Evolutionary conservation across 2,797 vertebrate genomes (phyloP).

Genomic region (Threskiornis aethiopicus): DNA sequence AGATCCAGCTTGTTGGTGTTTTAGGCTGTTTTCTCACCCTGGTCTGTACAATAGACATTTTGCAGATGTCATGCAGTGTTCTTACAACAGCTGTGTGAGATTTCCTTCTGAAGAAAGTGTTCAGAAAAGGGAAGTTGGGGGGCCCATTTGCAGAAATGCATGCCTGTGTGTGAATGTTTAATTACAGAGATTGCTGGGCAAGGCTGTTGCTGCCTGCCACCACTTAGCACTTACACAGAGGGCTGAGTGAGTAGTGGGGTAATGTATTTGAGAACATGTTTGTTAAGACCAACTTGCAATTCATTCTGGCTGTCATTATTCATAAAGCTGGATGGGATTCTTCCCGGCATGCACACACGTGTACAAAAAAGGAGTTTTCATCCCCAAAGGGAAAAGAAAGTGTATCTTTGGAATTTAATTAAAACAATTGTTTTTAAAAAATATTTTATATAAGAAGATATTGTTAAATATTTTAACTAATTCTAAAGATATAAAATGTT

Average conservation of each 20-base stretch:
- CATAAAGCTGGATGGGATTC: slow-evolving; percentile 19
- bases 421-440: neutral
- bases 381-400: neutral
- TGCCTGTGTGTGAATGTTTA: slow-evolving; percentile 67
- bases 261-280: slow-evolving; percentile 55
- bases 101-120: slow-evolving; percentile 70
- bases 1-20: slow-evolving; percentile 70
- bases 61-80: slow-evolving; percentile 66
- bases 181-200: slow-evolving; percentile 55
- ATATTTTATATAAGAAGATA: neutral
- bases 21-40: slow-evolving; percentile 55
- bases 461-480: neutral
- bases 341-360: neutral
- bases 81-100: slow-evolving; percentile 67
- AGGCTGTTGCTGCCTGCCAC: slow-evolving; percentile 50
- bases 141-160: slow-evolving; percentile 53
- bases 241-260: slow-evolving; percentile 31
- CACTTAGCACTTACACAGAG: slow-evolving; percentile 58
- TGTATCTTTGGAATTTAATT: neutral
- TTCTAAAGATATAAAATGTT: neutral
- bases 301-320: slow-evolving; percentile 50
- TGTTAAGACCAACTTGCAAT: slow-evolving; percentile 59
- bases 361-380: neutral
- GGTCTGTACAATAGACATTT: slow-evolving; percentile 66
- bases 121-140: slow-evolving; percentile 57